Base-by-base conservation (phyloP, 35 echinoderm and acorn worm species). In the Amphiura filiformis region DNA sequence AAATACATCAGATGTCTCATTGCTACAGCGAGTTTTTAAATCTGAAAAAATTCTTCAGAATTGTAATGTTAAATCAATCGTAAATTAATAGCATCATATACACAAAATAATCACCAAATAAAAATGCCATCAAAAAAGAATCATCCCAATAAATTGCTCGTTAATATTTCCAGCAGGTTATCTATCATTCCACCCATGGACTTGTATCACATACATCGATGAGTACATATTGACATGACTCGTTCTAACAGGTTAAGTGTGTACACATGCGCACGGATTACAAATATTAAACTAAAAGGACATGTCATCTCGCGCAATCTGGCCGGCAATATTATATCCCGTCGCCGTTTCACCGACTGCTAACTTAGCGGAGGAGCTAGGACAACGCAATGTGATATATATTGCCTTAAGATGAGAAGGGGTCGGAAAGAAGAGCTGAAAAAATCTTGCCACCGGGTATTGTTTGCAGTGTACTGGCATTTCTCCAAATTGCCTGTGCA, bases 381-480 rank as follows among this genome's bases (percentile, higher is more conserved):
- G 2, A 70, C 28, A 70, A 70, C 26, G 41, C 41, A 11, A 30
- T 30, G 61, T 70, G 61, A 70, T 70, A 70, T 70, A 70, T n/a
- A 70, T 70, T 3, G 61, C 61, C 17, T 70, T n/a, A 70, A 70
- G 17, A 2, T 11, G 28, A 70, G 26, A 70, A 70, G 26, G 61
- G 28, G 61, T 70, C 3, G 4, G 61, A 23, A n/a, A n/a, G 28
- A 52, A 7, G 44, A 52, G 44, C 7, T 52, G 44, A n/a, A 70
- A 70, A 70, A 70, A 26, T 70, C 44, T 52, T 70, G 17, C 61
- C 61, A 13, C 1, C 4, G 28, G 61, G 61, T 70, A 70, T 70
- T 70, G 61, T 70, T 70, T 70, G 61, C 61, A 15, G 61, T 70
- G 61, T n/a, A 70, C 61, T 70, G 61, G 61, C 61, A 70, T 70